Evolutionary conservation across 2,888 invertebrate species (phyloP).

Genomic region (Operophtera brumata): DNA sequence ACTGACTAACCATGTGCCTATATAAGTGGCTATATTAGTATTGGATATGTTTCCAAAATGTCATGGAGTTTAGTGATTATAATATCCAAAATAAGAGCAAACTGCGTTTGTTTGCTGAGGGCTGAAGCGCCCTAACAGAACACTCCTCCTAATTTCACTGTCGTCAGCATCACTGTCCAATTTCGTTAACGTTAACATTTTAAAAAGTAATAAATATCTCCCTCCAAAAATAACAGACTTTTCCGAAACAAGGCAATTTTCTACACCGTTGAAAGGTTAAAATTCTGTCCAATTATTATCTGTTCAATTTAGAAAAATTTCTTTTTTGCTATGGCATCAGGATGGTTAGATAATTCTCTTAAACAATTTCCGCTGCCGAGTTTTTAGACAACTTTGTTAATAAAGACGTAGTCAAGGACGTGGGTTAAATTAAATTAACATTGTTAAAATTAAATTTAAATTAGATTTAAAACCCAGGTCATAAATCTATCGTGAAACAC

Average conservation of each 20-base stretch:
- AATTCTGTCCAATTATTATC: conserved; percentile 30
- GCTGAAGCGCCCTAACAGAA: too few relatives aligned
- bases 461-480: too few relatives aligned
- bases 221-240: background rate
- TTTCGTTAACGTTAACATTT: background rate
- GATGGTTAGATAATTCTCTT: conserved; percentile 31
- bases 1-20: too few relatives aligned
- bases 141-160: too few relatives aligned
- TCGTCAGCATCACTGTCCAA: background rate
- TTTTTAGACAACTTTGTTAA: conserved; percentile 17
- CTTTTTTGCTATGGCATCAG: conserved; percentile 12
- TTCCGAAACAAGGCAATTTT: conserved; percentile 9
- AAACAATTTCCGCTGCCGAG: conserved; percentile 28
- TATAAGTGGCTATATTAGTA: too few relatives aligned
- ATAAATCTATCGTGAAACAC: too few relatives aligned
- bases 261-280: conserved; percentile 3
- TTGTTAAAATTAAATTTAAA: too few relatives aligned
- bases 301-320: conserved; percentile 28
- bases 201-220: background rate
- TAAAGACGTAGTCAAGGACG: conserved; percentile 11
- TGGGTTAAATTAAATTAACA: too few relatives aligned
- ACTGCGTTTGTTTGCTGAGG: too few relatives aligned
- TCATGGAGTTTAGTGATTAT: too few relatives aligned
- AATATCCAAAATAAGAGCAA: too few relatives aligned
- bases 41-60: too few relatives aligned